Conservation (phyloP, 2,113 vertebrate genomes). For the Antidorcas marsupialis region DNA sequence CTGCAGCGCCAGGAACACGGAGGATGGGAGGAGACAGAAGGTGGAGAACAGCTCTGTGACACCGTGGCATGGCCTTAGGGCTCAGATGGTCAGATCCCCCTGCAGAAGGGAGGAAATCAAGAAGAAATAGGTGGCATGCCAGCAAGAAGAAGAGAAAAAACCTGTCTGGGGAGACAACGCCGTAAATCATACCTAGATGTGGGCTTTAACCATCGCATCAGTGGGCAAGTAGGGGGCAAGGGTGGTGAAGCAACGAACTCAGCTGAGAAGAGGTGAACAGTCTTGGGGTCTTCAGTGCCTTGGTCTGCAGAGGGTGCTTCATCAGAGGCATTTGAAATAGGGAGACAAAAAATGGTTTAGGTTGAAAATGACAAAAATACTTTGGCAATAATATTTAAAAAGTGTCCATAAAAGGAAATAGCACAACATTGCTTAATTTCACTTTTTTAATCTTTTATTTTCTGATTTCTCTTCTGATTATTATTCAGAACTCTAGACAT, state of each 20-base stretch:
- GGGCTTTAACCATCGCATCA: no score
- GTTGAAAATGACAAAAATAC: background rate
- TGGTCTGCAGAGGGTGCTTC: no score
- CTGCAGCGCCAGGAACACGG: background rate
- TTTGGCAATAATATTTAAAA: background rate
- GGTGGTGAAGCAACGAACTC: fast-evolving
- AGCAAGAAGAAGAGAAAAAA: background rate
- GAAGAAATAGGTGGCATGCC: background rate
- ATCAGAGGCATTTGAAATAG: background rate
- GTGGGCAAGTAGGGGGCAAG: background rate
- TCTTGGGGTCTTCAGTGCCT: background rate
- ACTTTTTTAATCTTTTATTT: no score
- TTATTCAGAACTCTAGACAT: background rate
- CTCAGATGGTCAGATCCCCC: background rate
- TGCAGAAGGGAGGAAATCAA: background rate
- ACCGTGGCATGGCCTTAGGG: fast-evolving
- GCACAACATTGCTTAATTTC: no score
- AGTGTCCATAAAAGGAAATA: no score
- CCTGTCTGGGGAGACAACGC: background rate
- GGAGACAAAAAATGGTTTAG: background rate
- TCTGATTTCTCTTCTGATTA: background rate
- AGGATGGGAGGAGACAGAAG: background rate
- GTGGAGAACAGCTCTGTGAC: background rate
- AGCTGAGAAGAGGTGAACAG: background rate
- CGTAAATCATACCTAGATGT: fast-evolving